A percentile compares a stretch with the other conserved stretches of the same genome.
Conservation (phyloP, 2,797 vertebrate species). For the Rhodeus uyekii region DNA sequence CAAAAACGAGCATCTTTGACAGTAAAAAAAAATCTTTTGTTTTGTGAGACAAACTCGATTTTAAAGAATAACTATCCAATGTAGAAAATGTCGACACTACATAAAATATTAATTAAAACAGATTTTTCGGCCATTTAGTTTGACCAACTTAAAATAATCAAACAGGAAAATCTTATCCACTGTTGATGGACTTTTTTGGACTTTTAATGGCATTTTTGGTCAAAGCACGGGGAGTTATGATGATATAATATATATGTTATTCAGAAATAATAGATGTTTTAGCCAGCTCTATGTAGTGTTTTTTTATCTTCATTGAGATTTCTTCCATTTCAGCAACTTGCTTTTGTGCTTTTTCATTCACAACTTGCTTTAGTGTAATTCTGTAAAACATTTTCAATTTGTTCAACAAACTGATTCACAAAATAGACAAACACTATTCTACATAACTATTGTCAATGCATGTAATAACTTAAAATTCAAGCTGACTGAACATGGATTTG, state of each 20-base stretch:
- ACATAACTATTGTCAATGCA: not conserved
- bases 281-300: not conserved
- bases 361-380: not conserved
- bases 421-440: not conserved
- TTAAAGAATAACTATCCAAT: not conserved
- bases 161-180: not conserved
- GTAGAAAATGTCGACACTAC: not conserved
- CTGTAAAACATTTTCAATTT: not conserved
- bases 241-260: not conserved
- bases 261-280: not conserved
- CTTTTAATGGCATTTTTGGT: slow-evolving; percentile 1
- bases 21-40: not conserved
- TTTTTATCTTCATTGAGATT: not conserved
- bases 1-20: slow-evolving; percentile 43
- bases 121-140: not conserved
- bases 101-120: not conserved
- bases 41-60: not conserved
- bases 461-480: not conserved
- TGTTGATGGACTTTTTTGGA: not conserved
- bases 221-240: not conserved
- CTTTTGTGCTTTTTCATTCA: too few relatives aligned
- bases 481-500: not conserved
- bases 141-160: not conserved
- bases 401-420: not conserved
- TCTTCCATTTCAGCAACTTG: not conserved